Evolutionary conservation across 35 echinoderm and acorn worm genomes (phyloP).

Genomic region (Heliocidaris tuberculata): DNA sequence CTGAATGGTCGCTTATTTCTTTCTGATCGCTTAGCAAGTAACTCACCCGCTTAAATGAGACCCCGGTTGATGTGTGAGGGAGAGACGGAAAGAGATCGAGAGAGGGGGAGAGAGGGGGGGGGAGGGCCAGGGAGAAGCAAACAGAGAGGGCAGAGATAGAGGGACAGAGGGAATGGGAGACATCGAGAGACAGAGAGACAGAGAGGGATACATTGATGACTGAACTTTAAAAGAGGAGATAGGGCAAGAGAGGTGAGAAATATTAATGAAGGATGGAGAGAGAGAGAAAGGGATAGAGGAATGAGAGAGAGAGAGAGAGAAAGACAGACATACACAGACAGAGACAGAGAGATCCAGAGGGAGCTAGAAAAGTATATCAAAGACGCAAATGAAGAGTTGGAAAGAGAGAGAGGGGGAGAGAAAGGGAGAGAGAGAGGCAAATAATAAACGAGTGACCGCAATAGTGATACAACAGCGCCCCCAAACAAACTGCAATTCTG

Average conservation of each 20-base stretch:
- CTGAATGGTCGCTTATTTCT: constrained; percentile 1
- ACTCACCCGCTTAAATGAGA: not conserved
- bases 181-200: not conserved
- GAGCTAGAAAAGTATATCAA: not conserved
- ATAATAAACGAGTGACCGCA: not conserved
- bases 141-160: not conserved
- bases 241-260: not conserved
- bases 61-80: not conserved
- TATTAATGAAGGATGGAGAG: too few species aligned
- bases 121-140: not conserved
- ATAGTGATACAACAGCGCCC: not conserved
- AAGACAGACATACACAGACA: too few species aligned
- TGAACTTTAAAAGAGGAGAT: not conserved
- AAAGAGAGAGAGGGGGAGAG: not conserved
- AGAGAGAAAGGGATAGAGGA: not conserved
- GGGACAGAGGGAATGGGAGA: not conserved
- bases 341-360: not conserved
- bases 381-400: not conserved
- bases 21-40: not conserved
- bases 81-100: not conserved
- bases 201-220: too few species aligned
- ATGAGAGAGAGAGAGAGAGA: not conserved
- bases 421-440: not conserved
- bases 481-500: not conserved
- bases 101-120: not conserved